phyloP scores from a whole-genome alignment of 35 echinoderm and acorn worm species.

The Patiria miniata region DNA sequence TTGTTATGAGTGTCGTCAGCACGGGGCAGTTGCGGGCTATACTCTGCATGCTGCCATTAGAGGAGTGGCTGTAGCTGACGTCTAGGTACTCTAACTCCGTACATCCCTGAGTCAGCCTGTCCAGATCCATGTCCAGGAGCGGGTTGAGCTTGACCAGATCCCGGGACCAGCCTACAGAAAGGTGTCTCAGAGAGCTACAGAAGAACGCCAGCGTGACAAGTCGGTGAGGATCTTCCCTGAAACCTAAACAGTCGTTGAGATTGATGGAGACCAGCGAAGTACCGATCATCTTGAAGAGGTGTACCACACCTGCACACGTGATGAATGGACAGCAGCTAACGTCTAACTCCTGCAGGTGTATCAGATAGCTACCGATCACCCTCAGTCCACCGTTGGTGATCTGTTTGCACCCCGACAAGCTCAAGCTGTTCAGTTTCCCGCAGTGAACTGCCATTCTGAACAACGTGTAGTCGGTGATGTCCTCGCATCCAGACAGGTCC shows the following conservation, averaged over 20 bases:
- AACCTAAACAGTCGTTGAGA: conserved; percentile 69
- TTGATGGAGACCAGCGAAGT: conserved; percentile 32
- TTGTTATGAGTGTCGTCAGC: conserved; percentile 27
- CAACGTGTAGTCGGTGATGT: conserved; percentile 66
- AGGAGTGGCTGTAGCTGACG: conserved; percentile 63
- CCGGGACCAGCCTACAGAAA: conserved; percentile 54
- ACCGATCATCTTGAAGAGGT: conserved; percentile 43
- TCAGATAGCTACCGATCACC: conserved; percentile 40
- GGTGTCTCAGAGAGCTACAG: conserved; percentile 44
- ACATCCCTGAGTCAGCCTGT: conserved; percentile 48
- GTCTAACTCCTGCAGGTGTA: conserved; percentile 37
- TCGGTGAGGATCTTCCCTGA: conserved; percentile 41
- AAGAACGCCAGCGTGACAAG: conserved; percentile 41
- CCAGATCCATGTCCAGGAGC: conserved; percentile 27
- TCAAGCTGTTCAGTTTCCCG: neutral
- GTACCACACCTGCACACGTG: conserved; percentile 50
- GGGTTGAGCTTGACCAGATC: conserved; percentile 52
- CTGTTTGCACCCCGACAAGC: conserved; percentile 55
- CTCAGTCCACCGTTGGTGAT: conserved; percentile 63
- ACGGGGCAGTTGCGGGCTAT: conserved; percentile 40
- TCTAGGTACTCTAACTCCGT: conserved; percentile 44
- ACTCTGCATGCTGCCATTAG: conserved; percentile 1
- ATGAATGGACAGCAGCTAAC: conserved; percentile 70
- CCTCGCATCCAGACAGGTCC: conserved; percentile 70
- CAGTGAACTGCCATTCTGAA: conserved; percentile 41